phyloP scores from a whole-genome alignment of 2,113 vertebrate species.

The Nibea coibor region DNA sequence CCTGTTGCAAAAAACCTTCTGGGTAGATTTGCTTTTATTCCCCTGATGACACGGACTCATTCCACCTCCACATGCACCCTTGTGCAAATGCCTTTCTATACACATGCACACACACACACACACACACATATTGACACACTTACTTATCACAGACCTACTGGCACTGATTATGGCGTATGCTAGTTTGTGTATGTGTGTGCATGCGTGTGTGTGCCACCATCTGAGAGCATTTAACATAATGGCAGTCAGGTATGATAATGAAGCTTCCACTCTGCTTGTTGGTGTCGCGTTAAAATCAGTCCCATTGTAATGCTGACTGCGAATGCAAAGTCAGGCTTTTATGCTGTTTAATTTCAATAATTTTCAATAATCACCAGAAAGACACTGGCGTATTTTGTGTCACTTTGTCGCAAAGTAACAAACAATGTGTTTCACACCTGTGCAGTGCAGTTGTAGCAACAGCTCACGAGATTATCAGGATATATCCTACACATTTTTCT shows the following conservation, averaged over 20 bases:
- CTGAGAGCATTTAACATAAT: conserved; percentile 74
- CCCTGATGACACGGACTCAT: conserved; percentile 26
- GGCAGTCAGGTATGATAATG: conserved; percentile 73
- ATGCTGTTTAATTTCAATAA: neutral
- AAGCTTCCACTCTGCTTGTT: conserved; percentile 42
- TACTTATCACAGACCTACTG: conserved; percentile 35
- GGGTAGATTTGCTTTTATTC: conserved; percentile 46
- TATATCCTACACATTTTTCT: neutral
- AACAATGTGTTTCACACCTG: neutral
- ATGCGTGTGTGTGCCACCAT: conserved; percentile 30
- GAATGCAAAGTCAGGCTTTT: conserved; percentile 1
- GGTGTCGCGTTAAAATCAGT: conserved; percentile 49
- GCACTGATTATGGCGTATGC: conserved; percentile 28
- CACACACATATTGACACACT: conserved; percentile 9
- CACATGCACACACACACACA: conserved; percentile 28
- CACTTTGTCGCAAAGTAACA: neutral
- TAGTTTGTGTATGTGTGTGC: neutral
- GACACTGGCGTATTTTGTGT: neutral
- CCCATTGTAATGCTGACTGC: conserved; percentile 5
- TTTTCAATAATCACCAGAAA: conserved; percentile 12
- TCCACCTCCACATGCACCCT: conserved; percentile 33
- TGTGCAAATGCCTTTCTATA: conserved; percentile 7
- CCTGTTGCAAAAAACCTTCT: conserved; percentile 33
- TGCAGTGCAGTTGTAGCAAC: neutral
- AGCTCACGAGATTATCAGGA: conserved; percentile 2